Conservation (phyloP, 2,888 invertebrate genomes). For the Drosophila differens region DNA sequence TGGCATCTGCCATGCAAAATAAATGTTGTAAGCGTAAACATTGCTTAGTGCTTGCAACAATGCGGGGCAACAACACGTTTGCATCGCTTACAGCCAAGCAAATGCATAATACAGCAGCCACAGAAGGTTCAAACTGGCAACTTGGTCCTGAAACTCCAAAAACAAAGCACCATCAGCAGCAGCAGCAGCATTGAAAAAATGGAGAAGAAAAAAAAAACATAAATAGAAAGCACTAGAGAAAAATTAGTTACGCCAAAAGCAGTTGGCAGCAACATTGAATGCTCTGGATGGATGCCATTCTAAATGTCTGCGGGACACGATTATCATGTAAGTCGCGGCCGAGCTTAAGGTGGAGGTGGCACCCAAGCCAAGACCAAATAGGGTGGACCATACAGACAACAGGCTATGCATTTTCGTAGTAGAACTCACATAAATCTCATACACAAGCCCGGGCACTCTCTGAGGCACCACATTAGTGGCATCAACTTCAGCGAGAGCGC, state of each 20-base stretch:
- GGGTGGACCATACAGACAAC: background rate
- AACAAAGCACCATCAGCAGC: conserved; percentile 17
- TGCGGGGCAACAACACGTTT: conserved; percentile 50
- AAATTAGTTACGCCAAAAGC: conserved; percentile 80
- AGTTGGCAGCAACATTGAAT: conserved; percentile 54
- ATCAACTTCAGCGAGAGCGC: conserved; percentile 16
- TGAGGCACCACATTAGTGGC: conserved; percentile 40
- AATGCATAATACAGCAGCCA: conserved; percentile 69
- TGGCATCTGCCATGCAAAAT: conserved; percentile 72
- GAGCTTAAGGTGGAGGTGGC: conserved; percentile 20
- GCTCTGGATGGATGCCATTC: conserved; percentile 62
- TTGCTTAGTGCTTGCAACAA: conserved; percentile 68
- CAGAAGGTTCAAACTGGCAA: conserved; percentile 38
- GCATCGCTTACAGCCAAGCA: conserved; percentile 19
- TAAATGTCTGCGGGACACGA: conserved; percentile 78
- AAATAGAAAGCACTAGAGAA: conserved; percentile 71
- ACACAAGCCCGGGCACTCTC: conserved; percentile 18
- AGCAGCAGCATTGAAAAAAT: conserved; percentile 28
- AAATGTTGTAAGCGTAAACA: conserved; percentile 80
- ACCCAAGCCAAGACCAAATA: conserved; percentile 2
- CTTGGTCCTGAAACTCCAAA: conserved; percentile 16
- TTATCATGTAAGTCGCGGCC: conserved; percentile 63
- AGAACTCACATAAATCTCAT: conserved; percentile 31
- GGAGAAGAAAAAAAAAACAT: conserved; percentile 36
- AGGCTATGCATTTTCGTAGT: conserved; percentile 1